Conservation (phyloP, 2,888 invertebrate species). For the Drosophila infuscata region DNA sequence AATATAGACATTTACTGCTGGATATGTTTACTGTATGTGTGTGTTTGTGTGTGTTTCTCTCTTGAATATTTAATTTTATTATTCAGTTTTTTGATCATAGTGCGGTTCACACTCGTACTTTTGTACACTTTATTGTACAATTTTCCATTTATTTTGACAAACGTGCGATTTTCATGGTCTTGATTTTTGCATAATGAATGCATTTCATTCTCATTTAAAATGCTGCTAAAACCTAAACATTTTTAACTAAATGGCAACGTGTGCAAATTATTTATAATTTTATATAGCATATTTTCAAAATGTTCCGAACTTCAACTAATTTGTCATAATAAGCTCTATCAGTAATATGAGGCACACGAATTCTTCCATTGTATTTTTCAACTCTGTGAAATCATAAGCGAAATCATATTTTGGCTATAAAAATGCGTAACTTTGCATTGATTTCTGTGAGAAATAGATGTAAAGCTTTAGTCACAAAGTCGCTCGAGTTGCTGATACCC, state of each 20-base stretch:
- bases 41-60: conserved; percentile 10
- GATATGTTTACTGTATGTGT: conserved; percentile 47
- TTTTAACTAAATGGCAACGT: conserved; percentile 65
- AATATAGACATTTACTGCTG: conserved; percentile 55
- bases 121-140: conserved; percentile 52
- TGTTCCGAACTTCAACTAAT: conserved; percentile 49
- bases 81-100: conserved; percentile 35
- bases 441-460: background rate
- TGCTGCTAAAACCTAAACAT: conserved; percentile 30
- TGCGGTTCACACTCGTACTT: conserved; percentile 23
- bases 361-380: conserved; percentile 38
- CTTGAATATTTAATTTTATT: conserved; percentile 14
- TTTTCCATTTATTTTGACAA: conserved; percentile 33
- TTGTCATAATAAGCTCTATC: conserved; percentile 72
- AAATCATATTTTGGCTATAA: background rate
- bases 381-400: conserved; percentile 19
- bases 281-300: conserved; percentile 11
- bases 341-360: conserved; percentile 62
- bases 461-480: background rate
- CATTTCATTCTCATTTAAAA: conserved; percentile 30
- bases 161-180: conserved; percentile 2
- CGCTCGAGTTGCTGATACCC: conserved; percentile 6
- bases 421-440: background rate
- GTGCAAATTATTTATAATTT: conserved; percentile 47
- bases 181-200: conserved; percentile 32